Evolutionary conservation across 2,113 vertebrate species (phyloP).

Genomic region (Sminthopsis crassicaudata): DNA sequence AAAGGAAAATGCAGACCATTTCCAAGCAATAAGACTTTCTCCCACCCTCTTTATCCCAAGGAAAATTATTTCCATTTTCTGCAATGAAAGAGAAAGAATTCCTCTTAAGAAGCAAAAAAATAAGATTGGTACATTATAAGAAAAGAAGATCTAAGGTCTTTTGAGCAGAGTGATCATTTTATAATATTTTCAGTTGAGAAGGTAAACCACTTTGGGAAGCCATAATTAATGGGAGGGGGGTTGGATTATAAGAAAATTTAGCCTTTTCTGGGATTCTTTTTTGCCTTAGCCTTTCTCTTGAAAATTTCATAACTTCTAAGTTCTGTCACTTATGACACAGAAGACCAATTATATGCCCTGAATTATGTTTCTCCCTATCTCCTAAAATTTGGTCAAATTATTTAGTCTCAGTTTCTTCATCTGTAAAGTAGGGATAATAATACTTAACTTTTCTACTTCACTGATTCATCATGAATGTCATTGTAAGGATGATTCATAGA

Average conservation of each 20-base stretch:
- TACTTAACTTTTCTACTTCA: background rate
- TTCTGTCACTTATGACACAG: background rate
- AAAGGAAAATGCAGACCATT: slow-evolving; percentile 21
- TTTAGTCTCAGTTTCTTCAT: background rate
- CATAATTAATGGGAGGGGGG: background rate
- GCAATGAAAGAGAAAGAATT: background rate
- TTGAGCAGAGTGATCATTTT: slow-evolving; percentile 2
- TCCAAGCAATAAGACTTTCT: slow-evolving; percentile 37
- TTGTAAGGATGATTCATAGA: background rate
- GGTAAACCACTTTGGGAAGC: background rate
- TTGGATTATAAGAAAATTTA: background rate
- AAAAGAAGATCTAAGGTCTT: background rate
- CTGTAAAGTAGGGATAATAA: background rate
- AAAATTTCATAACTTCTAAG: background rate
- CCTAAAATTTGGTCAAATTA: background rate
- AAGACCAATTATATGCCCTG: background rate
- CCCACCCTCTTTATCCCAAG: slow-evolving; percentile 39
- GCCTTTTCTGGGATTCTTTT: background rate
- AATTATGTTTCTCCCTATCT: background rate
- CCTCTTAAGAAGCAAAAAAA: background rate
- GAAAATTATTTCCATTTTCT: slow-evolving; percentile 20
- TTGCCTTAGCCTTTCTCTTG: background rate
- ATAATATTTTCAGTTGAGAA: background rate
- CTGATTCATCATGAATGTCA: background rate
- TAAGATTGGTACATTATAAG: background rate